phyloP scores from a whole-genome alignment of 2,888 invertebrate genomes.

The Palloptera scutellata region DNA sequence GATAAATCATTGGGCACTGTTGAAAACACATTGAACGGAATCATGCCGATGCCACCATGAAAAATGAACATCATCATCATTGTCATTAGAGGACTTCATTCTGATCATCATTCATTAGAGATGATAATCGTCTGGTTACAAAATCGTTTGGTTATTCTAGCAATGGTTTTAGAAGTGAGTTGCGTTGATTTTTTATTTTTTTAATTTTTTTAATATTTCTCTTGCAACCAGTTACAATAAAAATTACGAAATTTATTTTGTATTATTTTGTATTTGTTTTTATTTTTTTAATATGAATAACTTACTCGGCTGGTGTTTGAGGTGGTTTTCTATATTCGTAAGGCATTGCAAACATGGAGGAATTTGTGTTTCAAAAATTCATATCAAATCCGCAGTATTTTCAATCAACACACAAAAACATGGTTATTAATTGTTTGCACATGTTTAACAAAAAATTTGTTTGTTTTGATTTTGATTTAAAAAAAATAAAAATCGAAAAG shows the following conservation, averaged over 20 bases:
- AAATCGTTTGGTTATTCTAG: no score
- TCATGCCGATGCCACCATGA: no score
- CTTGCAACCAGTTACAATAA: conserved; percentile 22
- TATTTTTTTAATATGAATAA: conserved; percentile 39
- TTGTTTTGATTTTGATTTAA: conserved; percentile 24
- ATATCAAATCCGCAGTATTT: conserved; percentile 41
- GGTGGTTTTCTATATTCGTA: conserved; percentile 63
- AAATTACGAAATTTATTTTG: conserved; percentile 26
- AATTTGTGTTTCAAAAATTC: conserved; percentile 44
- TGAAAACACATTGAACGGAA: no score
- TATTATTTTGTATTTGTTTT: conserved; percentile 11
- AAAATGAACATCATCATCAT: no score
- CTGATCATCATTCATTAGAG: no score
- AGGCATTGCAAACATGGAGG: conserved; percentile 47
- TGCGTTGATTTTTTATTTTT: not conserved
- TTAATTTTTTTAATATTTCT: not conserved
- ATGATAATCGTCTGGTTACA: no score
- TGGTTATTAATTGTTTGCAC: conserved; percentile 40
- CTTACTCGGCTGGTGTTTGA: conserved; percentile 65
- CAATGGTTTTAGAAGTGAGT: not conserved
- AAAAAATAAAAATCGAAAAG: conserved; percentile 55
- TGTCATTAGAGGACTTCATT: no score
- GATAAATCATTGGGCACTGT: no score
- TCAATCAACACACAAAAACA: conserved; percentile 40
- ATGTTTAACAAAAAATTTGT: conserved; percentile 46